A percentile compares a stretch with the other conserved stretches of the same genome.
Evolutionary conservation across 2,797 vertebrate species (phyloP).

Genomic region (Tokudaia muenninki): DNA sequence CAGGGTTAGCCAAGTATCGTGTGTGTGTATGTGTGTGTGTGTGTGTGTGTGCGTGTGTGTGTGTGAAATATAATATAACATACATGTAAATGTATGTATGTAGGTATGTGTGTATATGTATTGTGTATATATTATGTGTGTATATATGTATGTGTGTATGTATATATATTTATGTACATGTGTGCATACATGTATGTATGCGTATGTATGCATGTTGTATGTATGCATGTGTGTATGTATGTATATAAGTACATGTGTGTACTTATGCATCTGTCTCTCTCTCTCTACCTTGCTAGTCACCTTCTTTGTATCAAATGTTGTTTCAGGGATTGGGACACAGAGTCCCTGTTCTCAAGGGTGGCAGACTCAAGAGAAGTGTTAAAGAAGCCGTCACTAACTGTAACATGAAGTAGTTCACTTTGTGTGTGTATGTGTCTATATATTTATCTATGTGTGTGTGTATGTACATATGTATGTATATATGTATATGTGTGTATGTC

Average conservation of each 20-base stretch:
- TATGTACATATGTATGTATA: not conserved
- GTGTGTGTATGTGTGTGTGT: not conserved
- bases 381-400: fast-evolving
- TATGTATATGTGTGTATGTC: not conserved
- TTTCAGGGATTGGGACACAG: not conserved
- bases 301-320: not conserved
- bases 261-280: too few relatives aligned
- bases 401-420: not conserved
- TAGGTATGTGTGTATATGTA: not conserved
- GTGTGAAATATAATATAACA: too few relatives aligned
- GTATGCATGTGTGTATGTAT: not conserved
- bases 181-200: too few relatives aligned
- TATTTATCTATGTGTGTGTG: not conserved
- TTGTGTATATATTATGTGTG: too few relatives aligned
- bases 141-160: not conserved
- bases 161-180: not conserved
- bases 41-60: too few relatives aligned
- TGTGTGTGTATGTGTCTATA: not conserved
- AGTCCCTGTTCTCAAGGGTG: not conserved
- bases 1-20: not conserved
- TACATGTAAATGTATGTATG: not conserved
- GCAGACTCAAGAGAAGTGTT: not conserved
- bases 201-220: too few relatives aligned
- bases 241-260: not conserved
- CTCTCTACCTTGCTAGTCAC: not conserved